Base-by-base conservation (phyloP, 2,888 invertebrate genomes). In the Heliconius ismenius region DNA sequence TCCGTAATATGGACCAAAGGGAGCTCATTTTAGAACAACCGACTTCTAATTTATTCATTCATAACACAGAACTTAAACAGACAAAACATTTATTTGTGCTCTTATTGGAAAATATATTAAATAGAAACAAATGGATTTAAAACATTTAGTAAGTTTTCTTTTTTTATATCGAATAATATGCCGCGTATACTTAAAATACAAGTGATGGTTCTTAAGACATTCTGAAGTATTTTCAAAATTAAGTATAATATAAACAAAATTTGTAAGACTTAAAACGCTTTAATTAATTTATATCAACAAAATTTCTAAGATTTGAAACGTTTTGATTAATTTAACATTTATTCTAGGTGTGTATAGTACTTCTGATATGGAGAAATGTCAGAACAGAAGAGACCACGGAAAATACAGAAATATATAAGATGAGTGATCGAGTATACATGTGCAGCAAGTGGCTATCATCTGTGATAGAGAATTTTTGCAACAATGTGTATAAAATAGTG, bases 391-490 rank as follows among this genome's bases (percentile, higher is more conserved):
- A 79, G 36, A 84, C 82, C 28, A 84, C 84, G 24, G 82, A 83
- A 43, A 77, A 83, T 4, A 79, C 84, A 24, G 81, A 81, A 64
- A 86, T 85, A n/a, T 90, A 83, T 81, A 87, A 82, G 76, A 88
- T 92, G 76, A 87, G 87, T n/a, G 91, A 92, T 80, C 81, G 83
- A 79, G 86, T 92, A 58, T 83, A 84, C 54, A 87, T 84, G 60
- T 93, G 93, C 79, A 92, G 92, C 82, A 86, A 89, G 49, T 88
- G 86, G 86, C 83, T 93, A 39, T 89, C 93, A 0, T 85, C 83
- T 26, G 80, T 90, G n/a, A 89, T 93, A 78, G 87, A 84, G 79
- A 89, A 87, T 54, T 85, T 93, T 77, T 93, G 93, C 79, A 87
- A 90, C 78, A 91, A 91, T 76, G 86, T 85, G 0, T 90, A 89